Evolutionary conservation across 37 sponge, comb jelly and placozoan genomes (phyloP).

Genomic region (Diacarnus erythraeanus): DNA sequence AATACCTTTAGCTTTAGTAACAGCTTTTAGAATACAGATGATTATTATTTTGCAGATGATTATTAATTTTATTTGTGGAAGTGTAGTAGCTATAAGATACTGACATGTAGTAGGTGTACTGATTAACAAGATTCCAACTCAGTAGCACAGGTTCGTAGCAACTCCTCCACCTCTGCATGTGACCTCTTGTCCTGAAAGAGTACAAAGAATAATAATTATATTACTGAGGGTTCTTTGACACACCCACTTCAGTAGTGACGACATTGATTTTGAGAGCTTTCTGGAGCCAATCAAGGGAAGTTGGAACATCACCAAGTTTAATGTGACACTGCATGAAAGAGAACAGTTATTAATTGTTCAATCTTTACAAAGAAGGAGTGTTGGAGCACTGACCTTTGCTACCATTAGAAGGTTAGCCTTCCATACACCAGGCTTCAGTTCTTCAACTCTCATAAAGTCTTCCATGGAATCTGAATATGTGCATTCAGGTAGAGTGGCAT

Average conservation of each 20-base stretch:
- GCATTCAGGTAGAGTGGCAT: slow-evolving; percentile 57
- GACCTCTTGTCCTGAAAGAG: slow-evolving; percentile 19
- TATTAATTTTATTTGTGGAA: too few species aligned
- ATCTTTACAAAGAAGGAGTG: neutral
- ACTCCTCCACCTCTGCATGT: slow-evolving; percentile 25
- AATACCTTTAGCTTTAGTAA: too few species aligned
- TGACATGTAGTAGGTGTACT: too few species aligned
- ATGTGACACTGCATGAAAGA: slow-evolving; percentile 49
- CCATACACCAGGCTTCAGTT: slow-evolving; percentile 41
- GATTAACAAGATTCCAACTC: too few species aligned
- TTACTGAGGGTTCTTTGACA: neutral
- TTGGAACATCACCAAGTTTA: slow-evolving; percentile 14
- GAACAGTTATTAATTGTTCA: neutral
- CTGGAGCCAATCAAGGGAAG: slow-evolving; percentile 50
- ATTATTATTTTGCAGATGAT: too few species aligned
- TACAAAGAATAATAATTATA: too few species aligned
- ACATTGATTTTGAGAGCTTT: slow-evolving; percentile 39
- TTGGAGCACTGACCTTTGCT: slow-evolving; percentile 51
- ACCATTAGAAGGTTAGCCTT: slow-evolving; percentile 60
- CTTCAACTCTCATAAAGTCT: slow-evolving; percentile 57
- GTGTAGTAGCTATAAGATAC: too few species aligned
- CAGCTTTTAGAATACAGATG: too few species aligned
- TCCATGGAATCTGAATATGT: slow-evolving; percentile 53
- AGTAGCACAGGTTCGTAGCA: too few species aligned
- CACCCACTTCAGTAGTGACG: slow-evolving; percentile 33